Conservation (phyloP, 1,140 invertebrate species). For the Heterodera carotae region DNA sequence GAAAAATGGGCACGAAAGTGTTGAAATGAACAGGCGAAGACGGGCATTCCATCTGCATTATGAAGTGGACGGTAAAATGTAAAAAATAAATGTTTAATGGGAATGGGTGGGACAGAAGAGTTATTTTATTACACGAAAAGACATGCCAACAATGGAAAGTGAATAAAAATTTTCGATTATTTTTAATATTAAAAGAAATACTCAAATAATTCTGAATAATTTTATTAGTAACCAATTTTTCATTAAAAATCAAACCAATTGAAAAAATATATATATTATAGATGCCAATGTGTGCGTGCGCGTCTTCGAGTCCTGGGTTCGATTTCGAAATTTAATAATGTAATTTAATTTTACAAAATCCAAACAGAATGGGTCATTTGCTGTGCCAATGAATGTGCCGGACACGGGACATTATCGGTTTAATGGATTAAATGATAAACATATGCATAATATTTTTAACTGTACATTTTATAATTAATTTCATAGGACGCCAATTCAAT, state of each 20-base stretch:
- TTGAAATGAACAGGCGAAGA: not conserved
- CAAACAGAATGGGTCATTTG: constrained; percentile 3
- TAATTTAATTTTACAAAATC: not conserved
- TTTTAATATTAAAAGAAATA: no score
- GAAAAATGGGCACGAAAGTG: not conserved
- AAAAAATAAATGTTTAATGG: not conserved
- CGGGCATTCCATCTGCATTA: constrained; percentile 7
- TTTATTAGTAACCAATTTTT: not conserved
- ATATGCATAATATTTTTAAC: not conserved
- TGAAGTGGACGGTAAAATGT: not conserved
- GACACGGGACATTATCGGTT: constrained; percentile 5
- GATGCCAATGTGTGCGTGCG: constrained; percentile 2
- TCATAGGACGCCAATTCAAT: not conserved
- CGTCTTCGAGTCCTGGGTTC: not conserved
- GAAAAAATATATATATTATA: not conserved
- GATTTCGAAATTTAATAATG: not conserved
- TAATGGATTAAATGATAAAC: not conserved
- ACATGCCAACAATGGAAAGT: no score
- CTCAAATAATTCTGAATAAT: no score
- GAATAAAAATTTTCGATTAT: no score
- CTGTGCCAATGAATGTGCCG: not conserved
- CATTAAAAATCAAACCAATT: not conserved
- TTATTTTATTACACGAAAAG: no score
- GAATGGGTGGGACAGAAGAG: no score
- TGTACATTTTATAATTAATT: no score